phyloP scores from a whole-genome alignment of 2,113 vertebrate genomes.

The Scytalopus superciliaris region DNA sequence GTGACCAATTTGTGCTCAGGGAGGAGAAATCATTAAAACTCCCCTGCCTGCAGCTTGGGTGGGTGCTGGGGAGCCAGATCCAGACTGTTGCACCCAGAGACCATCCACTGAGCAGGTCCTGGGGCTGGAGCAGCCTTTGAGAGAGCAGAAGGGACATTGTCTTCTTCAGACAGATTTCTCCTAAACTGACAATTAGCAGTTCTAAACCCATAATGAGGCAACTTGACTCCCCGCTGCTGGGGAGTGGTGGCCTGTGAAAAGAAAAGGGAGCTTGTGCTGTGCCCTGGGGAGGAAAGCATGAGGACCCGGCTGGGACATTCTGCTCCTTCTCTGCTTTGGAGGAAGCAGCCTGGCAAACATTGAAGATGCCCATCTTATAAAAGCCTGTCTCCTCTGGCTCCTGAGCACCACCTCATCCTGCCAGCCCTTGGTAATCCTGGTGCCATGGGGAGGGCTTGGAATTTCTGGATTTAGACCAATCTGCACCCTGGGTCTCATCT shows the following conservation, averaged over 20 bases:
- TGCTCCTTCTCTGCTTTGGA: not conserved
- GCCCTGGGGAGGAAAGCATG: too few relatives aligned
- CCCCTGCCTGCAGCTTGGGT: accelerated
- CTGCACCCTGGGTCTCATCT: not conserved
- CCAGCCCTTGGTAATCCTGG: accelerated
- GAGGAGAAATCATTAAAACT: not conserved
- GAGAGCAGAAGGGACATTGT: not conserved
- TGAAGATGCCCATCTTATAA: not conserved
- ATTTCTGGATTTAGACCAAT: not conserved
- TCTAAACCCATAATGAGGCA: not conserved
- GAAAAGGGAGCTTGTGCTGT: not conserved
- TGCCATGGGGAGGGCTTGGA: not conserved
- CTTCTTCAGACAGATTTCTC: not conserved
- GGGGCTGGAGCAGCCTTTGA: not conserved
- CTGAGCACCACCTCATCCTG: not conserved
- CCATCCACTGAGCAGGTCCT: not conserved
- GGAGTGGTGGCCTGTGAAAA: not conserved
- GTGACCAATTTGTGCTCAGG: not conserved
- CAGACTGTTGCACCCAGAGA: not conserved
- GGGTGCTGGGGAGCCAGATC: not conserved
- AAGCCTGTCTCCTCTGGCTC: not conserved
- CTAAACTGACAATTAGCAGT: not conserved
- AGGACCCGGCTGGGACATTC: not conserved
- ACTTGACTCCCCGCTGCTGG: not conserved
- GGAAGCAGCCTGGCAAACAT: not conserved